Evolutionary conservation across 2,113 vertebrate genomes (phyloP).

Genomic region (Melanerpes aurifrons): DNA sequence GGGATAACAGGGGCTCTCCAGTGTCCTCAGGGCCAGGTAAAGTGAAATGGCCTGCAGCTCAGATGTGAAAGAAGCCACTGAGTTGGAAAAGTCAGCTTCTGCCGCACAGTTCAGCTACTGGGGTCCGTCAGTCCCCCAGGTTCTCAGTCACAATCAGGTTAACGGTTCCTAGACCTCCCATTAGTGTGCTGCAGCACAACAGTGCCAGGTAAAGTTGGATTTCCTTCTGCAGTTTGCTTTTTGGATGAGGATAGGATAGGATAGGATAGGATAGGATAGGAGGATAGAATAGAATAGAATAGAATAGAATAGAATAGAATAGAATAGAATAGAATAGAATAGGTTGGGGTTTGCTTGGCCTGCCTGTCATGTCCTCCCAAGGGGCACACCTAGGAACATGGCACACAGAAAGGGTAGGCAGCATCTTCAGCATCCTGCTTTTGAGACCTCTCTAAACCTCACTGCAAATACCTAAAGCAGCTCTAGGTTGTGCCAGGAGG

Average conservation of each 20-base stretch:
- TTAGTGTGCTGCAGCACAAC: background rate
- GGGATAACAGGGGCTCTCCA: background rate
- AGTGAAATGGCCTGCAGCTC: background rate
- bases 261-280: no score
- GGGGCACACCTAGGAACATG: background rate
- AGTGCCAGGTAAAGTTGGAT: background rate
- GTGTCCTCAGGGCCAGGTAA: background rate
- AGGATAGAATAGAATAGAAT: no score
- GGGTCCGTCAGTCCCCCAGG: background rate
- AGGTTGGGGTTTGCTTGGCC: background rate
- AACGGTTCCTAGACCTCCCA: background rate
- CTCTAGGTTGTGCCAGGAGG: conserved; percentile 27
- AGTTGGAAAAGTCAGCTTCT: conserved; percentile 1
- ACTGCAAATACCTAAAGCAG: conserved; percentile 21
- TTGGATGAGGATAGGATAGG: background rate
- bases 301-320: no score
- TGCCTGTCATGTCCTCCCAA: background rate
- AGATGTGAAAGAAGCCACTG: background rate
- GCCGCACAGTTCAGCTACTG: background rate
- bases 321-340: no score
- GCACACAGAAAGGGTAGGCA: background rate
- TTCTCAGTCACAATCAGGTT: background rate
- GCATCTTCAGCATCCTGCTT: background rate
- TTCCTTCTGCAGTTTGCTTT: background rate
- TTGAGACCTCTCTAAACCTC: background rate